phyloP scores from a whole-genome alignment of 2,797 vertebrate genomes.

The Danionella dracula region DNA sequence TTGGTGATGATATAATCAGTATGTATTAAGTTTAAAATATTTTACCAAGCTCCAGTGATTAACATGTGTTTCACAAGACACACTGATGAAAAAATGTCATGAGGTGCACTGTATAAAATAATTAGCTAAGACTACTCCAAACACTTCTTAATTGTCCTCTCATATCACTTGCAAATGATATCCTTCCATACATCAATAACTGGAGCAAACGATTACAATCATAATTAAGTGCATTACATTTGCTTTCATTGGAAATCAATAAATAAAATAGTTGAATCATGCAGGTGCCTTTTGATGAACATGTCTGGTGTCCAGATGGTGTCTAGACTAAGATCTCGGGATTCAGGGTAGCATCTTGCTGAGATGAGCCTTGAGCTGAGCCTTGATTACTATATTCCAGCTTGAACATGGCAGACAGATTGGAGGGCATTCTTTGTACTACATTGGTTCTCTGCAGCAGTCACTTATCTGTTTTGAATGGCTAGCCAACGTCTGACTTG shows the following conservation, averaged over 20 bases:
- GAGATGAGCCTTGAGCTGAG: neutral
- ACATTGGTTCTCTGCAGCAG: slow-evolving; percentile 4
- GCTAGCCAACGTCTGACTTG: too few species aligned
- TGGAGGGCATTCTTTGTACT: slow-evolving; percentile 17
- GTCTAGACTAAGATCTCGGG: slow-evolving; percentile 56
- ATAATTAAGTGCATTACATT: neutral
- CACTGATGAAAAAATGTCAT: too few species aligned
- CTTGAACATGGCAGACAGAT: neutral
- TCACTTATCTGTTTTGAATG: slow-evolving; percentile 30
- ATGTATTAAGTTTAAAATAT: too few species aligned
- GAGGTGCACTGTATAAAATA: too few species aligned
- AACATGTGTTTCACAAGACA: neutral
- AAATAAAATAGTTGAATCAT: slow-evolving; percentile 23
- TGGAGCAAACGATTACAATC: neutral
- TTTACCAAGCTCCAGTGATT: too few species aligned
- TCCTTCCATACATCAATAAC: neutral
- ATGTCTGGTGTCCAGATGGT: slow-evolving; percentile 54
- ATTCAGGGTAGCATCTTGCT: slow-evolving; percentile 39
- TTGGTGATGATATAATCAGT: too few species aligned
- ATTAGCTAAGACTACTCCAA: too few species aligned
- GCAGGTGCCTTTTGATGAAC: slow-evolving; percentile 33
- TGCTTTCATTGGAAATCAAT: neutral
- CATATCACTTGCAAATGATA: neutral
- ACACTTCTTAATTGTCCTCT: too few species aligned
- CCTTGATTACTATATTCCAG: neutral